Conservation (phyloP, 2,888 invertebrate species). For the Sarcophaga caerulescens region DNA sequence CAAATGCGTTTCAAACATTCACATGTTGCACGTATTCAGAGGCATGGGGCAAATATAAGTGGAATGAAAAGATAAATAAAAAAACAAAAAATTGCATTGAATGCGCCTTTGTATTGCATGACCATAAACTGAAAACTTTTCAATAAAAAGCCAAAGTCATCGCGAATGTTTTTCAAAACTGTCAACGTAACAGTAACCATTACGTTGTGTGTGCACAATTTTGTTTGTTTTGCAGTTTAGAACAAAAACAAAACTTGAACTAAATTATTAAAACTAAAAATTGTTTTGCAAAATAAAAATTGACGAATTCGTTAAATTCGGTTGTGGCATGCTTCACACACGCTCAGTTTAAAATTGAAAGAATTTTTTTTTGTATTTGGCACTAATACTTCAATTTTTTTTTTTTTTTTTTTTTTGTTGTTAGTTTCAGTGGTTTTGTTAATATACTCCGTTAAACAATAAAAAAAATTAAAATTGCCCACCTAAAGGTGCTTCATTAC, state of each 20-base stretch:
- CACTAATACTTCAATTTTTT: conserved; percentile 45
- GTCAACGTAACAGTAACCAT: too few relatives aligned
- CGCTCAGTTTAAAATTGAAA: too few relatives aligned
- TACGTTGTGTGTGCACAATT: neutral
- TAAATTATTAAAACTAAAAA: conserved; percentile 62
- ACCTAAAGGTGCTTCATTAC: conserved; percentile 64
- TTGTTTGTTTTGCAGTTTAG: too few relatives aligned
- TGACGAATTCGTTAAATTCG: neutral
- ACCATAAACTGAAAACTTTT: conserved; percentile 64
- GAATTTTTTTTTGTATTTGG: neutral
- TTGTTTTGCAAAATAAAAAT: conserved; percentile 31
- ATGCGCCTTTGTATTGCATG: conserved; percentile 46
- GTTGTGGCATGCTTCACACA: too few relatives aligned
- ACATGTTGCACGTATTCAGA: conserved; percentile 46
- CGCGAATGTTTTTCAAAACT: conserved; percentile 17
- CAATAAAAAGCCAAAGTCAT: conserved; percentile 66
- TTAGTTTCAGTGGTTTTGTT: neutral
- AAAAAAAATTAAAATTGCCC: conserved; percentile 1
- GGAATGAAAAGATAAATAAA: neutral
- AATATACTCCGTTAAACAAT: conserved; percentile 28
- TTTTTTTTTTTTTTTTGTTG: neutral
- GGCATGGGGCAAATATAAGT: conserved; percentile 2
- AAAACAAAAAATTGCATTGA: neutral
- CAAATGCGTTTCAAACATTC: neutral
- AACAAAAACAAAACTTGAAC: conserved; percentile 34